These are phyloP conservation scores for Caranx ignobilis DNA, from an alignment of 2,113 vertebrate genomes.

Conservation along the genomic window DNA sequence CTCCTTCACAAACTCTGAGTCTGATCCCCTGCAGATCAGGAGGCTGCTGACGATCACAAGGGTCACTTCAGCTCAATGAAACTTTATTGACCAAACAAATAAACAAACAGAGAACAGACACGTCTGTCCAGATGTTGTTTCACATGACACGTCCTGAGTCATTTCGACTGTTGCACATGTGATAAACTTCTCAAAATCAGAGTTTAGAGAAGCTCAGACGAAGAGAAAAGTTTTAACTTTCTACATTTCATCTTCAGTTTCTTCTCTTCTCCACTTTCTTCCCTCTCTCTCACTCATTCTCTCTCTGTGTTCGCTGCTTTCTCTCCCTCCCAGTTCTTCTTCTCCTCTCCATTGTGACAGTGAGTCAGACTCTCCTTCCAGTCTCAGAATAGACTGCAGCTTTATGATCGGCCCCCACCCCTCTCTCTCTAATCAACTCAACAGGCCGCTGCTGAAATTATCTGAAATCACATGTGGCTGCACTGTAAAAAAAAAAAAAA, in stretches of 20 bases:
- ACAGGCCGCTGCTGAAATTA: slow-evolving; percentile 38
- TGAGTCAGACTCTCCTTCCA: slow-evolving; percentile 79
- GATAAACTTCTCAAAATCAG: too few species aligned
- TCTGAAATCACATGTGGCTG: slow-evolving; percentile 30
- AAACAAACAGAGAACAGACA: too few species aligned
- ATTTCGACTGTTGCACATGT: too few species aligned
- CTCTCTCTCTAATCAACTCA: slow-evolving; percentile 57
- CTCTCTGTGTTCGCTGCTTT: neutral
- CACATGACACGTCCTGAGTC: too few species aligned
- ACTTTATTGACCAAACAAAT: neutral
- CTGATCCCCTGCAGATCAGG: too few species aligned
- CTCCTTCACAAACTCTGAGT: too few species aligned
- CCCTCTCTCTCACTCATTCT: neutral
- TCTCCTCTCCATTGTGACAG: slow-evolving; percentile 58
- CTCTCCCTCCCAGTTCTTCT: slow-evolving; percentile 14
- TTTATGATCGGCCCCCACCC: slow-evolving; percentile 48
- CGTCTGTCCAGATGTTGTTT: too few species aligned
- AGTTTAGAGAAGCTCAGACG: too few species aligned
- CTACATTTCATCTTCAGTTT: neutral
- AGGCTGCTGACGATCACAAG: neutral
- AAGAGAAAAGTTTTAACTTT: too few species aligned
- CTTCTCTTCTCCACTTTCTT: neutral
- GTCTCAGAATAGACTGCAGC: slow-evolving; percentile 69
- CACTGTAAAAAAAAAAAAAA: slow-evolving; percentile 15
- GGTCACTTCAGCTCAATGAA: neutral